phyloP scores from a whole-genome alignment of 2,797 vertebrate genomes.

The Rhinoraja longicauda region DNA sequence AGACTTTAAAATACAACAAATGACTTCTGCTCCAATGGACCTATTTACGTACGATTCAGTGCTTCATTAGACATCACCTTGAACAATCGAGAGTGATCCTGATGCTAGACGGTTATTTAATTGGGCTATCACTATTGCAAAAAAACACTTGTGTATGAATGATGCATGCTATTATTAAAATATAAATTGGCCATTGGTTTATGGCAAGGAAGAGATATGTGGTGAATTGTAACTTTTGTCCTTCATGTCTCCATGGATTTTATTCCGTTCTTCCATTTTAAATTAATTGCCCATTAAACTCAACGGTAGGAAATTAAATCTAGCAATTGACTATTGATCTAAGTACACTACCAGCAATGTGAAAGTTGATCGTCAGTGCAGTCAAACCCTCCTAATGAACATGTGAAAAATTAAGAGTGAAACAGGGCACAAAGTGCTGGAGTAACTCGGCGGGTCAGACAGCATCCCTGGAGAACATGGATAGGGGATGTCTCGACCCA shows the following conservation, averaged over 20 bases:
- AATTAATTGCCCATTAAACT: neutral
- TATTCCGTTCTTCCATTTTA: neutral
- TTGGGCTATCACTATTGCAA: neutral
- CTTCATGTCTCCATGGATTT: neutral
- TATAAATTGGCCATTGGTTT: neutral
- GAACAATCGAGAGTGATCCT: neutral
- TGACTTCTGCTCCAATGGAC: neutral
- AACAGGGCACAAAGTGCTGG: too few species aligned
- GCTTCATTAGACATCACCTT: neutral
- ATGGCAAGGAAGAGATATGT: neutral
- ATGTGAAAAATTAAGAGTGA: neutral
- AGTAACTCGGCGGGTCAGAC: too few species aligned
- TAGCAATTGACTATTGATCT: neutral
- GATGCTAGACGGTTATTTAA: neutral
- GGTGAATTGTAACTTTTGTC: neutral
- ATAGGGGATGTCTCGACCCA: too few species aligned
- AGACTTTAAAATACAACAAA: neutral
- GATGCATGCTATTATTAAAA: neutral
- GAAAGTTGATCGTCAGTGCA: neutral
- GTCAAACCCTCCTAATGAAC: too few species aligned
- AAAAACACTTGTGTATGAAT: neutral
- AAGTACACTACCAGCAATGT: neutral
- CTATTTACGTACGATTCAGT: neutral
- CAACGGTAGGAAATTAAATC: neutral
- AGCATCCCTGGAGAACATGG: too few species aligned